Percentiles rank a stretch among this genome's conserved stretches.
Evolutionary conservation across 2,888 invertebrate genomes (phyloP).

Genomic region (Halictus ligatus): DNA sequence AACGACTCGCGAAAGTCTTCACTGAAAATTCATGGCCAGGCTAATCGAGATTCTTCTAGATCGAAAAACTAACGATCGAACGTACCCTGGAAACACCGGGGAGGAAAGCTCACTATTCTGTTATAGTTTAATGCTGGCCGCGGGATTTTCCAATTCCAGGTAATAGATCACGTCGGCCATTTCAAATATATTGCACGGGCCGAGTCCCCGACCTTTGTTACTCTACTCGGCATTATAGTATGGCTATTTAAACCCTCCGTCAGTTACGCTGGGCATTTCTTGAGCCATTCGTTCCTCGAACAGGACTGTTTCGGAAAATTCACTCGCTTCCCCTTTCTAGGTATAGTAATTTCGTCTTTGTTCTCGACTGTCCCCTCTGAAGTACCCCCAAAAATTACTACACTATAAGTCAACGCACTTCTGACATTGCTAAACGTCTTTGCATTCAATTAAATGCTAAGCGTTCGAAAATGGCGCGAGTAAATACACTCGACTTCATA

Average conservation of each 20-base stretch:
- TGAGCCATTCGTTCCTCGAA: not conserved
- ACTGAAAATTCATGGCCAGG: not conserved
- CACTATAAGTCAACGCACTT: no score
- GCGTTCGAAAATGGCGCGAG: no score
- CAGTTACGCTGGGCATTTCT: not conserved
- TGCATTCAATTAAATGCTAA: no score
- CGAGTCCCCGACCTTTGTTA: not conserved
- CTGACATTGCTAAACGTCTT: no score
- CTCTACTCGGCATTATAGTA: not conserved
- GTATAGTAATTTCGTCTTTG: not conserved
- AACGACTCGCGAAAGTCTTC: not conserved
- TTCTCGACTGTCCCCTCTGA: no score
- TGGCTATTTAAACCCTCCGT: slow-evolving; percentile 26
- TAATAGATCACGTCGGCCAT: not conserved
- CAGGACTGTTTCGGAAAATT: not conserved
- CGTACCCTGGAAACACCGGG: not conserved
- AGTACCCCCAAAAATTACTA: no score
- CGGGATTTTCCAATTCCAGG: not conserved
- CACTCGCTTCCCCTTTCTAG: not conserved
- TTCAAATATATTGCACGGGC: slow-evolving; percentile 17
- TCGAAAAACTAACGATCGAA: not conserved
- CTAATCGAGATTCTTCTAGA: not conserved
- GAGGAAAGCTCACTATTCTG: not conserved
- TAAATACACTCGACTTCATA: no score
- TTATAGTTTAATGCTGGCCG: not conserved